Evolutionary conservation across 2,888 invertebrate species (phyloP), one percentile per base, ranked within the genome.

Genomic region (Thecophora atra): DNA sequence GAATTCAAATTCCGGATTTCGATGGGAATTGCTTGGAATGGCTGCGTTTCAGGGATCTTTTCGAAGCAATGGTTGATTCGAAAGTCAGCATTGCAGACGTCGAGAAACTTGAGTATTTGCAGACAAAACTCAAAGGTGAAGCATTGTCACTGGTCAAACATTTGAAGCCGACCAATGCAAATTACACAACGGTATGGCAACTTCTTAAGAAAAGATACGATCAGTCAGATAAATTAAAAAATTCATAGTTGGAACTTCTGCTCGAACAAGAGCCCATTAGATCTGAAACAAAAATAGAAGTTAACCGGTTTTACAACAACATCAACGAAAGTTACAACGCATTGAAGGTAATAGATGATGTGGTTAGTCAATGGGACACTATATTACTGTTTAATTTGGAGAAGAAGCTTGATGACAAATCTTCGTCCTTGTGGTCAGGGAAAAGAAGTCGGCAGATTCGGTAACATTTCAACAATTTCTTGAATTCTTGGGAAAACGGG

Each of bases 161-260:
- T 69, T 21, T 73, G 2, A 68, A 67, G 28, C 66, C 66, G 6
- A 72, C 73, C 19, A 75, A 75, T 37, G 44, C 37, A 15, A 75
- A 75, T 44, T 73, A 75, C 37, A 44, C n/a, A 3, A 52, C 73
- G 28, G 75, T 72, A 5, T 75, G 73, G 70, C 21, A 71, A 21
- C n/a, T 75, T 11, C 19, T 72, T 1, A 66, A 69, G 2, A 54
- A 67, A 47, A 75, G 73, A 21, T 75, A 71, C 28, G 54, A 72
- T 37, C 73, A 67, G 47, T 64, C 70, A 17, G 74, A 75, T 19
- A 66, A 58, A 47, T 66, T 74, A 4, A 72, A 72, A 54, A 56
- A 63, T 17, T 19, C 70, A n/a, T n/a, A n/a, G n/a, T n/a, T n/a
- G n/a, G n/a, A 72, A 30, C 56, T 72, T 15, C 44, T 74, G 26